These are phyloP conservation scores for Rhodeus uyekii DNA, from an alignment of 2,797 vertebrate species.

Conservation along the genomic window DNA sequence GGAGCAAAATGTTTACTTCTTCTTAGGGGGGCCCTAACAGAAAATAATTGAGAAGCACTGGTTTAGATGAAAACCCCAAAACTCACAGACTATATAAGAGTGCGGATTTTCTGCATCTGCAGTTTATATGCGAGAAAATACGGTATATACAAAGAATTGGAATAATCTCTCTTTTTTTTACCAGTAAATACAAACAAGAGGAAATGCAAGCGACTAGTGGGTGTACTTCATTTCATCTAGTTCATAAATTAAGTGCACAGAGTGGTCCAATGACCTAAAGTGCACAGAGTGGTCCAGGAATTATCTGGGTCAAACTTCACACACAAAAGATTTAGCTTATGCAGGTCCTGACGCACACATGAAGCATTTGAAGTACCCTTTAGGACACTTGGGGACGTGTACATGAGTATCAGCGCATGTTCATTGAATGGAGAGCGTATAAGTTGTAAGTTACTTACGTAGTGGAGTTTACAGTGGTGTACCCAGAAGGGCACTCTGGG, in stretches of 20 bases:
- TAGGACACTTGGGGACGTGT: neutral
- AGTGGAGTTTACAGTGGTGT: slow-evolving; percentile 90
- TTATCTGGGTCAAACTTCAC: neutral
- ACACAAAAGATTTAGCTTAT: neutral
- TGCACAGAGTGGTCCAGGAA: neutral
- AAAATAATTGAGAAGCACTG: no score
- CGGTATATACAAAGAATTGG: neutral
- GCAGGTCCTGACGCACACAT: neutral
- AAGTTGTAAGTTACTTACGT: slow-evolving; percentile 78
- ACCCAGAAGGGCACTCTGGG: slow-evolving; percentile 92
- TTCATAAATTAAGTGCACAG: neutral
- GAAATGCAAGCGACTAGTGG: neutral
- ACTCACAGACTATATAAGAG: no score
- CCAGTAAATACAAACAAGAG: neutral
- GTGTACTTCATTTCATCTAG: neutral
- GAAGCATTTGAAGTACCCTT: neutral
- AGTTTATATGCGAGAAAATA: no score
- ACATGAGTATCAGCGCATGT: neutral
- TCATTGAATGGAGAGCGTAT: neutral
- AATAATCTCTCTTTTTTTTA: neutral
- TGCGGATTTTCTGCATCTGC: no score
- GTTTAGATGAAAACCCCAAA: no score
- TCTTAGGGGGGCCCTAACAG: no score
- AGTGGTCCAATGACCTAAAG: neutral
- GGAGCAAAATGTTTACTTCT: no score